phyloP scores from a whole-genome alignment of 92 coral and sea anemone genomes.

The Heliopora coerulea region DNA sequence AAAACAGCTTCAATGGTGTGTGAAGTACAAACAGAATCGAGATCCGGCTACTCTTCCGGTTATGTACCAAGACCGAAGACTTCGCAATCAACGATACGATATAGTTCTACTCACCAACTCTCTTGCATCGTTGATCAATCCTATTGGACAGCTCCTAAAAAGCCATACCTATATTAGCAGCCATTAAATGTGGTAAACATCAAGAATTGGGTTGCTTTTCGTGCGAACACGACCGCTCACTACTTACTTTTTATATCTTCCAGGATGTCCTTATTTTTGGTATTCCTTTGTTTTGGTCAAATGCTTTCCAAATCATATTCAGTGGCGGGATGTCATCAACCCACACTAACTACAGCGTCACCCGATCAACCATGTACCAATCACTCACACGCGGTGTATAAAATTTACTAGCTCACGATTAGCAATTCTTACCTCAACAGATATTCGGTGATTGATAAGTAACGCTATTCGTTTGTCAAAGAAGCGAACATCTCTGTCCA shows the following conservation, averaged over 20 bases:
- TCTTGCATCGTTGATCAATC: slow-evolving; percentile 66
- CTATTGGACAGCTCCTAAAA: slow-evolving; percentile 69
- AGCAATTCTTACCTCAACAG: slow-evolving; percentile 71
- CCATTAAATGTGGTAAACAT: background rate
- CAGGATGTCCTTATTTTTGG: no score
- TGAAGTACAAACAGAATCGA: no score
- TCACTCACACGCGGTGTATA: slow-evolving; percentile 7
- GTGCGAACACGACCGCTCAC: no score
- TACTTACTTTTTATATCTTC: no score
- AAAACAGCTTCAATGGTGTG: no score
- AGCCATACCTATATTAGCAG: background rate
- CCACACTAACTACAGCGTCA: background rate
- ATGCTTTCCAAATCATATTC: background rate
- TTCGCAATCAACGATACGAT: no score
- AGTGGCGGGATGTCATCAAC: background rate
- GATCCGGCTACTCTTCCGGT: no score
- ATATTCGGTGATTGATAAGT: slow-evolving; percentile 88
- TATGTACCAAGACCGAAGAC: no score
- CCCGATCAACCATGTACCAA: background rate
- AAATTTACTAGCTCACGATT: background rate
- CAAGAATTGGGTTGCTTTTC: background rate
- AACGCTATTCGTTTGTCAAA: slow-evolving; percentile 96
- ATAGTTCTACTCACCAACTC: slow-evolving; percentile 63
- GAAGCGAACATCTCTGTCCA: slow-evolving; percentile 88
- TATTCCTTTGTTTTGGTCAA: background rate